These are phyloP conservation scores for Adineta ricciae DNA, from an alignment of 2,888 invertebrate species.

Conservation along the genomic window DNA sequence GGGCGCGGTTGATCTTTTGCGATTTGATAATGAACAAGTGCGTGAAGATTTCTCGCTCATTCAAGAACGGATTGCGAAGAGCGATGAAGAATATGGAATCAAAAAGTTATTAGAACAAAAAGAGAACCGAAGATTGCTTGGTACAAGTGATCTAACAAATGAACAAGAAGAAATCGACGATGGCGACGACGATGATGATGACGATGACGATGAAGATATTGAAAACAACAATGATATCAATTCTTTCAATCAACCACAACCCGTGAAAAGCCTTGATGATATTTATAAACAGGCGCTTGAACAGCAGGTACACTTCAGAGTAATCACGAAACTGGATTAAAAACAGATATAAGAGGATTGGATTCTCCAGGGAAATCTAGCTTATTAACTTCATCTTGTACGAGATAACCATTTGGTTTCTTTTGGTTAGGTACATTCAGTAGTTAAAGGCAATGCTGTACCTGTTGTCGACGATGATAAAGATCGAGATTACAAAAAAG, in stretches of 20 bases:
- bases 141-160: slow-evolving; percentile 22
- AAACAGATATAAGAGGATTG: no score
- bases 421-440: slow-evolving; percentile 64
- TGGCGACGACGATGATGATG: slow-evolving; percentile 53
- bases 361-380: no score
- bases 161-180: slow-evolving; percentile 48
- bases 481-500: slow-evolving; percentile 48
- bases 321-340: no score
- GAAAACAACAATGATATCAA: slow-evolving; percentile 33
- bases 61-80: neutral
- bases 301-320: slow-evolving; percentile 34
- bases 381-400: no score
- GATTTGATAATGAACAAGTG: neutral
- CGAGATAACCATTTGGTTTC: no score
- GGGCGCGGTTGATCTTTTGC: neutral
- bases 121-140: neutral
- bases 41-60: neutral
- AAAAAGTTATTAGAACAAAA: neutral
- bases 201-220: slow-evolving; percentile 49
- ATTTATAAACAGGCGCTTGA: slow-evolving; percentile 38
- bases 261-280: slow-evolving; percentile 55
- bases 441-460: slow-evolving; percentile 63
- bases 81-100: neutral
- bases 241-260: slow-evolving; percentile 63
- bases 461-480: slow-evolving; percentile 39